Evolutionary conservation across 2,888 invertebrate genomes (phyloP), one percentile per base, ranked within the genome.

Genomic region (Zonitis immaculata): DNA sequence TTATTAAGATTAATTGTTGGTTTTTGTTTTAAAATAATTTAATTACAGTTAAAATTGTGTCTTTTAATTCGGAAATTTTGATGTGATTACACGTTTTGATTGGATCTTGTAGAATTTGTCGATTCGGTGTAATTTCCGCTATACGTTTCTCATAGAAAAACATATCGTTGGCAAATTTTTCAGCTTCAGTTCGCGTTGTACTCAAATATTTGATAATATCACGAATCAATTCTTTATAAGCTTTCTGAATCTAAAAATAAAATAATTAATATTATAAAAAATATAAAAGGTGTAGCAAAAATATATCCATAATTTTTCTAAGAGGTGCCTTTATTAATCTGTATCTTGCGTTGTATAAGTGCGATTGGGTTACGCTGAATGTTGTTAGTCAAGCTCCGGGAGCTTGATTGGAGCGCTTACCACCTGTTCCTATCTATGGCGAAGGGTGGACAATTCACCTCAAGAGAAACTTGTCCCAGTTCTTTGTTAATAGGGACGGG

Each of bases 91-190:
- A 74, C 3, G 74, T 73, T 11, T 65, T 62, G 7, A 77, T 65
- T 0, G 78, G 77, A 65, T 78, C 73, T 35, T 67, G 63, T 42
- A 75, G 52, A 11, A 67, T 67, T 11, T 57, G 63, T 12, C 65
- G 60, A 49, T 70, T 68, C 0, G 80, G 80, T 6, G 76, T 77
- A 8, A 79, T 73, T 67, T 80, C 79, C 0, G 81, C 81, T 8
- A 82, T 75, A 25, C 82, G 67, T 66, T 77, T 79, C 65, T 82
- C 82, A 64, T 80, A 82, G 56, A 74, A 74, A 61, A 79, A 81
- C 54, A 81, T 76, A 58, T 80, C 78, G 11, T 76, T 75, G 20
- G 78, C 77, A 68, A 80, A 81, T 55, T 72, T 72, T 2, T 71
- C 67, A 0, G 81, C 80, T 47, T 77, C 76, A 27, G 68, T 67